Evolutionary conservation across 2,797 vertebrate genomes (phyloP).

Genomic region (Onychomys arenicola): DNA sequence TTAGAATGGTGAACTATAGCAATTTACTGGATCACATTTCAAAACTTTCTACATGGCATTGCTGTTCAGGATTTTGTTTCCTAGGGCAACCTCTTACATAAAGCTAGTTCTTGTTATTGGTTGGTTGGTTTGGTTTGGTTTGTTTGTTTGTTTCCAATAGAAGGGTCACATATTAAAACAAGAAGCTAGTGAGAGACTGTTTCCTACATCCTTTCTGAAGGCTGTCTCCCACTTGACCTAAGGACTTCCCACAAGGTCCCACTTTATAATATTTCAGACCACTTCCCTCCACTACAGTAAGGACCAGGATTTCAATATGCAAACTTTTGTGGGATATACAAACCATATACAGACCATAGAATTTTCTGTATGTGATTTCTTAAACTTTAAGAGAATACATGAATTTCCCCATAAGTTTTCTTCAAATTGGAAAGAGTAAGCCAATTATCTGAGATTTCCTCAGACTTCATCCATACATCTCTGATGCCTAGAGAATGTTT

Average conservation of each 20-base stretch:
- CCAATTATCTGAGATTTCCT: not conserved
- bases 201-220: not conserved
- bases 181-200: not conserved
- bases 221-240: not conserved
- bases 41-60: not conserved
- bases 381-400: slow-evolving; percentile 19
- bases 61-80: not conserved
- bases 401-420: not conserved
- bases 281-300: not conserved
- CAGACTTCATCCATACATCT: not conserved
- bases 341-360: not conserved
- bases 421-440: not conserved
- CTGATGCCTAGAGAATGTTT: not conserved
- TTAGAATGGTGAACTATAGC: not conserved
- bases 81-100: not conserved
- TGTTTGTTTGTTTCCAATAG: not conserved
- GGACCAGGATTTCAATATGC: not conserved
- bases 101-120: not conserved
- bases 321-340: no score
- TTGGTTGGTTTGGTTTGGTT: not conserved
- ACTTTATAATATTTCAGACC: not conserved
- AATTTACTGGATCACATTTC: not conserved
- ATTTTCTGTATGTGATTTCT: slow-evolving; percentile 6
- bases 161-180: not conserved
- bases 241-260: not conserved